phyloP scores from a whole-genome alignment of 2,113 vertebrate species.

The Tachycineta bicolor region DNA sequence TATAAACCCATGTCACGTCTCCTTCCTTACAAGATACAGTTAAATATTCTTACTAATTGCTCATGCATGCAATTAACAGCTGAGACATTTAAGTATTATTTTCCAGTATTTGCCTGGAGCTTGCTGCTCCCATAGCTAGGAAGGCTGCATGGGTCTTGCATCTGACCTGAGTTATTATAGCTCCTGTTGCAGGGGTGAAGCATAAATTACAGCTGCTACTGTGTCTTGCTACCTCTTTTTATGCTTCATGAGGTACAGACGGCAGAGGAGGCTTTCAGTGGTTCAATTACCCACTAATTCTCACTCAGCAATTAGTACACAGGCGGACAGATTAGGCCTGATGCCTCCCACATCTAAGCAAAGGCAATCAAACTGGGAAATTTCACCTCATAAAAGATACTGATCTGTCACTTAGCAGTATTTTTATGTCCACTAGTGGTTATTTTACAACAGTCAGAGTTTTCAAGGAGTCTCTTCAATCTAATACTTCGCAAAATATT shows the following conservation, averaged over 20 bases:
- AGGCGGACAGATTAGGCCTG: rapidly evolving
- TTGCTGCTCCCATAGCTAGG: not conserved
- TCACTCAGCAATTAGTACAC: not conserved
- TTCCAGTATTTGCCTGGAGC: not conserved
- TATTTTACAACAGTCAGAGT: not conserved
- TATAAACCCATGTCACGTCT: not conserved
- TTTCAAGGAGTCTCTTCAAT: not conserved
- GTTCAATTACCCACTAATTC: not conserved
- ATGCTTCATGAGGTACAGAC: not conserved
- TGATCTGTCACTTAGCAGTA: not conserved
- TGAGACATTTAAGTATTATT: not conserved
- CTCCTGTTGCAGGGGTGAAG: not conserved
- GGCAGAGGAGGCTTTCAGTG: not conserved
- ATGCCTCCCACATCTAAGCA: not conserved
- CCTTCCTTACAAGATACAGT: not conserved
- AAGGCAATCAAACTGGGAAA: not conserved
- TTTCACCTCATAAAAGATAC: not conserved
- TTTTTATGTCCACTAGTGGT: not conserved
- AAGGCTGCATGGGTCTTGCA: not conserved
- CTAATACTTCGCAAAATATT: not conserved
- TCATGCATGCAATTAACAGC: not conserved
- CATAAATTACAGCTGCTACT: not conserved
- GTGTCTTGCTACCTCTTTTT: not conserved
- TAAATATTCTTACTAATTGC: not conserved
- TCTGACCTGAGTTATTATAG: not conserved